Evolutionary conservation across 2,113 vertebrate species (phyloP).

Genomic region (Pseudois nayaur): DNA sequence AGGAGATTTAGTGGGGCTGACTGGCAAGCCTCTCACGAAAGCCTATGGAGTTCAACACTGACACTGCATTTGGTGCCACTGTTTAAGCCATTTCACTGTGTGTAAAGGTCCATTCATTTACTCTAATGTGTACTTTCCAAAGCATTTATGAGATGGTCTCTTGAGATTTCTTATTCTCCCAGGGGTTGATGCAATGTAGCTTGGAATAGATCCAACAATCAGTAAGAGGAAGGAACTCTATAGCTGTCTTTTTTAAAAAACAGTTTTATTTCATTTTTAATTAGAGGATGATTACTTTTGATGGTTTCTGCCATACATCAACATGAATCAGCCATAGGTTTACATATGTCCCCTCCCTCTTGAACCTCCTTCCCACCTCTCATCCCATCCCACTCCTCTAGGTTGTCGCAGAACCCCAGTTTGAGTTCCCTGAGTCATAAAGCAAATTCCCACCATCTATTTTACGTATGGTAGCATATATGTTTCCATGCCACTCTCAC

Average conservation of each 20-base stretch:
- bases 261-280: not conserved
- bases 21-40: not conserved
- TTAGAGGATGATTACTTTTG: not conserved
- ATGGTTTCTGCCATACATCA: not conserved
- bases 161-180: constrained; percentile 20
- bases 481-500: not conserved
- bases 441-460: not conserved
- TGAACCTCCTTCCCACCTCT: not conserved
- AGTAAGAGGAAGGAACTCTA: not conserved
- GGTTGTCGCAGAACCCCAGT: not conserved
- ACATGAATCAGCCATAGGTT: not conserved
- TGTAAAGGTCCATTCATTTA: constrained; percentile 3
- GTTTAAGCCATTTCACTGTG: not conserved
- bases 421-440: not conserved
- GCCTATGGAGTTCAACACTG: not conserved
- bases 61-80: not conserved
- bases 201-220: constrained; percentile 16
- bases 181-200: not conserved
- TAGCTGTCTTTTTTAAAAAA: not conserved
- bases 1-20: not conserved
- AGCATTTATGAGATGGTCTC: not conserved
- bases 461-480: not conserved
- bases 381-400: not conserved
- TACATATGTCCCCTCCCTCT: not conserved
- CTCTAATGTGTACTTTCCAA: not conserved